Base-by-base conservation (phyloP, 2,888 invertebrate species). In the Acanthosepion esculentum region DNA sequence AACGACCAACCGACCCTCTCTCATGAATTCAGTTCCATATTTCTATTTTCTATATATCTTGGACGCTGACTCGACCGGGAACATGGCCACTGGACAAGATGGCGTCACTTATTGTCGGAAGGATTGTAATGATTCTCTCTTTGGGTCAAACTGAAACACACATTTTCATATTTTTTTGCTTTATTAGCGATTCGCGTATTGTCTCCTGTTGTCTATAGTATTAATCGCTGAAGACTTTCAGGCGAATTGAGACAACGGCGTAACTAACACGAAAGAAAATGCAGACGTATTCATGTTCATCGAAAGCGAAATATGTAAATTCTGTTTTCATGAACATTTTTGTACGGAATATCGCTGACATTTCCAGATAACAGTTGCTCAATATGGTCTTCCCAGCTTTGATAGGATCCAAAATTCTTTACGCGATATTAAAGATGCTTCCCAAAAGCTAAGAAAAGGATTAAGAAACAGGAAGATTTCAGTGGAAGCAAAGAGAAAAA, bases 71-170 rank as follows among this genome's bases (percentile, higher is more conserved):
- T 78, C n/a, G 78, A n/a, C n/a, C n/a, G 78, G 20, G 5, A 78
- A 78, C 78, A 78, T n/a, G n/a, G 78, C 78, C 78, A 78, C n/a
- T 12, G 78, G 78, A 78, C 78, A 78, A n/a, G 78, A 78, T n/a
- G n/a, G 78, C 78, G 78, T n/a, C 78, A 33, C n/a, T 78, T 78
- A n/a, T 33, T 78, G 78, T 78, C n/a, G 78, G 12, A n/a, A 78
- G 33, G 78, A 78, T 78, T 78, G 78, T n/a, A 78, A 78, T 1
- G 18, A 3, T 78, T 59, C 59, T 59, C 59, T 59, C 26, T 59
- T 15, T 15, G 12, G 78, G 78, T 78, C 15, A 78, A 78, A 78
- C 15, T n/a, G 15, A 8, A 78, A 33, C 8, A n/a, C n/a, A 18
- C 5, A 20, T 59, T 6, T 20, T 59, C 6, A 20, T 23, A 20